Percentiles rank a stretch among this genome's conserved stretches.
phyloP scores from a whole-genome alignment of 2,888 invertebrate genomes.

The Hanleya hanleyi region DNA sequence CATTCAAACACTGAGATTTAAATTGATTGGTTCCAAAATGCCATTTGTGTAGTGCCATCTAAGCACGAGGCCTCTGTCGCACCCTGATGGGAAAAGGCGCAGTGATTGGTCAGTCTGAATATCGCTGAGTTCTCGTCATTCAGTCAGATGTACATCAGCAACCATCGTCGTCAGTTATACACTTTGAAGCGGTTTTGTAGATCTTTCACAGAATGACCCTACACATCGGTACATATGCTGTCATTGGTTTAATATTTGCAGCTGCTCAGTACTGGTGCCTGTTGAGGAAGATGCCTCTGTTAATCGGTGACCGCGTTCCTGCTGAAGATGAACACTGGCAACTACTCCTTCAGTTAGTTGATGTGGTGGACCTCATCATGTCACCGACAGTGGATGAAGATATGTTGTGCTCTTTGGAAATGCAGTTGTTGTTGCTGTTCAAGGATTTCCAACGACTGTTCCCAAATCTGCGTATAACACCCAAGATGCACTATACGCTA shows the following conservation, averaged over 20 bases:
- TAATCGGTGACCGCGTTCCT: neutral
- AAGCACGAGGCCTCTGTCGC: too few species aligned
- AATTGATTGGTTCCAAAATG: too few species aligned
- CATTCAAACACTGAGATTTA: too few species aligned
- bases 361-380: neutral
- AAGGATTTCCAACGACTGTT: neutral
- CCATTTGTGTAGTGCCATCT: too few species aligned
- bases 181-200: too few species aligned
- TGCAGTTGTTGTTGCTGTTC: neutral
- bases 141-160: too few species aligned
- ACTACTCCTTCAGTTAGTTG: neutral
- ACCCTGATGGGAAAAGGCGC: too few species aligned
- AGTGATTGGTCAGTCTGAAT: too few species aligned
- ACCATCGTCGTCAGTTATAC: too few species aligned
- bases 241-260: neutral
- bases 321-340: neutral
- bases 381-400: neutral
- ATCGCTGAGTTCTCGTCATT: too few species aligned
- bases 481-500: constrained; percentile 3
- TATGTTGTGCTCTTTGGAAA: neutral
- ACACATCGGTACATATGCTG: too few species aligned
- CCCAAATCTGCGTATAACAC: neutral
- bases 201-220: too few species aligned
- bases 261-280: neutral
- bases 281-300: neutral